A percentile compares a stretch with the other conserved stretches of the same genome.
These are phyloP conservation scores for Acleris emargana DNA, from an alignment of 2,888 invertebrate genomes.

Conservation along the genomic window DNA sequence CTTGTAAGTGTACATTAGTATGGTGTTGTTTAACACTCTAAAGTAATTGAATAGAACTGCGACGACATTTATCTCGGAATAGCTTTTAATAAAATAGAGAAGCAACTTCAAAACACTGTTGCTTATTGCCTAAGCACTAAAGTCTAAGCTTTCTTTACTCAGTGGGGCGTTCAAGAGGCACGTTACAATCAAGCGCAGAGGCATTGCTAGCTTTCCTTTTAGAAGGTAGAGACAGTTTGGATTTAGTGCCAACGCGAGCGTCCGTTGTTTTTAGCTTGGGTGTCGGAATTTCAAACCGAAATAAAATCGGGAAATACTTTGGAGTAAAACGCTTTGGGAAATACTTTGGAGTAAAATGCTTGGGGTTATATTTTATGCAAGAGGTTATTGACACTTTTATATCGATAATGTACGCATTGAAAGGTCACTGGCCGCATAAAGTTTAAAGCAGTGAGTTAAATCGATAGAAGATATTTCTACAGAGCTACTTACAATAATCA, in stretches of 20 bases:
- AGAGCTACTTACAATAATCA: too few relatives aligned
- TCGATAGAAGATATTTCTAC: too few relatives aligned
- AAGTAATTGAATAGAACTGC: too few relatives aligned
- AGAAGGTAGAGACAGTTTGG: slow-evolving; percentile 32
- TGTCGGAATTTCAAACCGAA: slow-evolving; percentile 6
- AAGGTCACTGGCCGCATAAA: too few relatives aligned
- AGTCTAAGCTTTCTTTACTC: slow-evolving; percentile 17
- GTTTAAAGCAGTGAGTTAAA: too few relatives aligned
- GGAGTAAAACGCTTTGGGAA: neutral
- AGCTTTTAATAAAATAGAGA: neutral
- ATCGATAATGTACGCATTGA: too few relatives aligned
- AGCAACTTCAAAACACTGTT: neutral
- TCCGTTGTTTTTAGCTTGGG: slow-evolving; percentile 3
- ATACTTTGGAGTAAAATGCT: too few relatives aligned
- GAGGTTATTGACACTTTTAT: too few relatives aligned
- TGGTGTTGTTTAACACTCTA: neutral
- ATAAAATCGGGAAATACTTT: neutral
- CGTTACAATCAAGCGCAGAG: slow-evolving; percentile 30
- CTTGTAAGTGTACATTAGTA: neutral
- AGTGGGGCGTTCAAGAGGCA: slow-evolving; percentile 31
- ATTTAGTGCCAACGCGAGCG: slow-evolving; percentile 31
- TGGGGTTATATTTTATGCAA: too few relatives aligned
- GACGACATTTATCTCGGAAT: neutral
- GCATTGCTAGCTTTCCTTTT: slow-evolving; percentile 27
- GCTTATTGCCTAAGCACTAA: slow-evolving; percentile 25